phyloP scores from a whole-genome alignment of 2,797 vertebrate genomes.

The Danio choprae region DNA sequence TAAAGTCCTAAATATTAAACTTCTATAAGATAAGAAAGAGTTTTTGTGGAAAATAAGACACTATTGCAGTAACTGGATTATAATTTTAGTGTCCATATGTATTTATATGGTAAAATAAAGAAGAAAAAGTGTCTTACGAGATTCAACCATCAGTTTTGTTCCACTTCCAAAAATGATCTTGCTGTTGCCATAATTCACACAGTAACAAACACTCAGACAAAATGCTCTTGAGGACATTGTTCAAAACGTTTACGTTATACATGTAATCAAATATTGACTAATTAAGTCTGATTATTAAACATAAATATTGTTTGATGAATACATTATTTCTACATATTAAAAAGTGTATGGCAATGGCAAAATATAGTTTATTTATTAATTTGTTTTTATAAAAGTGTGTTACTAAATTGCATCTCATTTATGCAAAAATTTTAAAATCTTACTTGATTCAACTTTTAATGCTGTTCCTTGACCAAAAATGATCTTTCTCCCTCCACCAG shows the following conservation, averaged over 20 bases:
- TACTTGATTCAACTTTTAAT: slow-evolving; percentile 36
- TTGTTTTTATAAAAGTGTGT: neutral
- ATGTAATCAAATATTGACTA: too few relatives aligned
- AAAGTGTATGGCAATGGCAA: neutral
- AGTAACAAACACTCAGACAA: slow-evolving; percentile 38
- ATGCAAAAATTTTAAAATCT: slow-evolving; percentile 11
- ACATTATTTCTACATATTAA: neutral
- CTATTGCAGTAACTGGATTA: neutral
- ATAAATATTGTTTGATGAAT: neutral
- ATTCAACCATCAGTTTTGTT: slow-evolving; percentile 38
- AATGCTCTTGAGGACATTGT: neutral
- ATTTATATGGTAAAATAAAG: neutral
- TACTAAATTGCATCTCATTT: neutral
- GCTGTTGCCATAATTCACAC: slow-evolving; percentile 52
- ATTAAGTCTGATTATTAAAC: neutral
- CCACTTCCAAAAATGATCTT: slow-evolving; percentile 56
- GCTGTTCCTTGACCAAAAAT: slow-evolving; percentile 45
- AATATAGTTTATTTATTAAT: neutral
- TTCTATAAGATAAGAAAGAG: too few relatives aligned
- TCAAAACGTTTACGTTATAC: too few relatives aligned
- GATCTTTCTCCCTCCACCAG: slow-evolving; percentile 9
- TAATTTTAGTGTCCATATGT: neutral
- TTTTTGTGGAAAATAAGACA: neutral
- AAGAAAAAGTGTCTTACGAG: slow-evolving; percentile 27
- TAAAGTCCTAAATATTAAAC: too few relatives aligned